Base-by-base conservation (phyloP, 2,888 invertebrate genomes). In the Congeria kusceri region DNA sequence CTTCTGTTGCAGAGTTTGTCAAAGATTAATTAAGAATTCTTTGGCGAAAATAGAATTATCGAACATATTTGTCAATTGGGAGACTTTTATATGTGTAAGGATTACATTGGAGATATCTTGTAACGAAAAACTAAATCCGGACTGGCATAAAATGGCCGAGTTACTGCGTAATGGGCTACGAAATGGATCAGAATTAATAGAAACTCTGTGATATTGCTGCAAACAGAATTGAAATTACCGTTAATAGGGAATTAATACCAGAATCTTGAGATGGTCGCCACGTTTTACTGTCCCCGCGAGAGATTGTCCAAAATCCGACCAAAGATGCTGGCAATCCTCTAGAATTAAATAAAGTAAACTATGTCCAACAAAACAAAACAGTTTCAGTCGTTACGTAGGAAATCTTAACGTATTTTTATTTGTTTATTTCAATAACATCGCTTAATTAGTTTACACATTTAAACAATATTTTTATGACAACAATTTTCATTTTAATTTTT, bases 151-250 rank as follows among this genome's bases (percentile, higher is more conserved):
- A 83, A 80, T 77, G 70, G 73, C 46, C 49, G 57, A 28, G 46
- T 59, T 46, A 58, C 65, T 56, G 67, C 71, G 76, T 79, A 79
- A 83, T 77, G 72, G 47, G 68, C 74, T 76, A 79, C 79, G 79
- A 83, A 79, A 79, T 67, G 83, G 83, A 79, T 83, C 83, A 72
- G 65, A 83, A 83, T 83, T 83, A 83, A 83, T 83, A 83, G 83
- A 83, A 78, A 74, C 59, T 80, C 65, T 70, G 73, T 66, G 77
- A 83, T 74, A 83, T 80, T 83, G 79, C 77, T 83, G 79, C 83
- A 78, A 83, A 83, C 77, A 83, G 83, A 83, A 83, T 83, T 70
- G 83, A 75, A 83, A 83, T 83, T 71, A 83, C 83, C 83, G 75
- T 83, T 83, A 83, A 83, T 83, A 77, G 83, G 74, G 64, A 83